Evolutionary conservation across 2,797 vertebrate genomes (phyloP), one percentile per base, ranked within the genome.

Genomic region (Girardinus metallicus): DNA sequence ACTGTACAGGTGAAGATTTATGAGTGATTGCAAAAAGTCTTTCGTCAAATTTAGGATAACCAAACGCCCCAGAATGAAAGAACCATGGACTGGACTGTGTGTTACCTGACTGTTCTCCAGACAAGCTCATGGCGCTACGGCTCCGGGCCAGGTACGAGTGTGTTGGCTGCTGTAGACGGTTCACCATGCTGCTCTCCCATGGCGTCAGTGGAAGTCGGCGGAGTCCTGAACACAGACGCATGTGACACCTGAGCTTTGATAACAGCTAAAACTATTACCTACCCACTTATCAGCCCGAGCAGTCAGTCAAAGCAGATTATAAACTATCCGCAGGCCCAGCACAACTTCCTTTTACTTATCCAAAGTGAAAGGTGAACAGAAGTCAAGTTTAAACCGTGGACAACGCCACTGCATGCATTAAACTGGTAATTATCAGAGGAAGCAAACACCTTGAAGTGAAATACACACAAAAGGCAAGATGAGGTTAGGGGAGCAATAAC

Each of bases 131-230:
- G 75, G 97, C 97, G 83, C 98, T 99, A 94, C 97, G 96, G 92
- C 98, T 99, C 73, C 98, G 96, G 83, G 98, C 98, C 97, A 99
- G 94, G 93, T 98, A 99, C 7, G 98, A 98, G 93, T 99, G 98
- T 13, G 98, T 99, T 77, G 98, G 98, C 92, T 94, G 98, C 96
- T 97, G 96, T 80, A 99, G 96, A 84, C 98, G 97, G 95, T 93
- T 98, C 90, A 99, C 97, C 86, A 99, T 91, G 74, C 91, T 98
- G 95, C 96, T 99, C 94, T 99, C 98, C 98, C 98, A 99, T 0
- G 97, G 95, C 34, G 96, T 97, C 93, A 99, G 92, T 55, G 97
- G 97, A 83, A 98, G 95, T 46, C 96, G 96, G 53, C 97, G 97
- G 81, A 91, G 51, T 90, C 97, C 98, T 99, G 94, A 62, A 87